phyloP scores from a whole-genome alignment of 2,113 vertebrate genomes.

The Hystrix brachyura region DNA sequence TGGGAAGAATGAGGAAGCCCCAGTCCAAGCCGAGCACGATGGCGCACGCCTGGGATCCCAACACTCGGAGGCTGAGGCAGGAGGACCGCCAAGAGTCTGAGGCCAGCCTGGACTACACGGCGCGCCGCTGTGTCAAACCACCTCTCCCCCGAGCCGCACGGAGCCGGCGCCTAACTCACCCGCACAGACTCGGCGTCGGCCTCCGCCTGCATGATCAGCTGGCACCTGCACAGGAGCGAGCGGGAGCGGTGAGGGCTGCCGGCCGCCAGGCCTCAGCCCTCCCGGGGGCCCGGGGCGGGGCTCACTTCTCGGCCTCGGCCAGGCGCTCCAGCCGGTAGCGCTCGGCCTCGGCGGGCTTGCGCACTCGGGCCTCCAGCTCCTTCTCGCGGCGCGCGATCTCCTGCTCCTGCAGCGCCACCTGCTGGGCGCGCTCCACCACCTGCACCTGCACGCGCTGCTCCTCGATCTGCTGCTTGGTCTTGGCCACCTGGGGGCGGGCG shows the following conservation, averaged over 20 bases:
- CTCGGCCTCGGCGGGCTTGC: slow-evolving; percentile 95
- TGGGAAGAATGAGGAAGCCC: neutral
- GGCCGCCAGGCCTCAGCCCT: neutral
- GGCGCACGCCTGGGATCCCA: neutral
- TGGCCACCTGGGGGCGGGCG: slow-evolving; percentile 91
- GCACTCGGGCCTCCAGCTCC: slow-evolving; percentile 94
- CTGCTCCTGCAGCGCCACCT: slow-evolving; percentile 95
- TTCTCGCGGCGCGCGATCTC: slow-evolving; percentile 93
- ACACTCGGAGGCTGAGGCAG: neutral
- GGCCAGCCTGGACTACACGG: neutral
- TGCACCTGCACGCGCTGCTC: slow-evolving; percentile 95
- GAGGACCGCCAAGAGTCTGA: neutral
- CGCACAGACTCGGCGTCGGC: slow-evolving; percentile 93
- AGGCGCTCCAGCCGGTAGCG: slow-evolving; percentile 92
- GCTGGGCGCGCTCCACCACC: slow-evolving; percentile 95
- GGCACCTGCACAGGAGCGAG: slow-evolving; percentile 84
- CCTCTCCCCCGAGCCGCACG: neutral
- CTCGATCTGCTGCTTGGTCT: slow-evolving; percentile 96
- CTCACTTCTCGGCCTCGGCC: slow-evolving; percentile 92
- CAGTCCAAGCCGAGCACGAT: neutral
- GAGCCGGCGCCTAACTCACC: slow-evolving; percentile 87
- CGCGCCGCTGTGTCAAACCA: neutral
- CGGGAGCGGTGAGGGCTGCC: neutral
- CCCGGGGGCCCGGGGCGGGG: neutral
- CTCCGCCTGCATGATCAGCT: slow-evolving; percentile 95